Base-by-base conservation (phyloP, 1,140 invertebrate species). In the Carcinoscorpius rotundicauda region DNA sequence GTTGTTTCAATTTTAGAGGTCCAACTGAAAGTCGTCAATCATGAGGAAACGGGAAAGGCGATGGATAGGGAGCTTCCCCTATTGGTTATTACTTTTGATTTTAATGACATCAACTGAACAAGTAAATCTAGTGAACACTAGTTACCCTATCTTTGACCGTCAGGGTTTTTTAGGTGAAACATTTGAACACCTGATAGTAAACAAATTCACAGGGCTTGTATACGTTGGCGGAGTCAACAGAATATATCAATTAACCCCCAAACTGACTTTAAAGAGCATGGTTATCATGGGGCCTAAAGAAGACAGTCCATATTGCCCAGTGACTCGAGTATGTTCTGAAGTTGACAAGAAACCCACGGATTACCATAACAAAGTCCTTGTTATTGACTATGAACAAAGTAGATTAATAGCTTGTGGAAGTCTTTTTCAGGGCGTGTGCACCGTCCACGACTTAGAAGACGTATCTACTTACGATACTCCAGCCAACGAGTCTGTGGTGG, bases 301-400 rank as follows among this genome's bases (percentile, higher is more conserved):
- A 69, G 93, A 97, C 79, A 91, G 89, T 55, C 84, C 87, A 6
- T 85, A 91, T 64, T 98, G 94, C 78, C 91, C 91, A 57, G 89
- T 90, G 69, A 80, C 86, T 56, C 60, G 67, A 8, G 72, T 76
- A n/a, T 82, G 80, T 69, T 78, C 83, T 2, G 84, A 84, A 68
- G 83, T 83, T 55, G 80, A 85, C 64, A 83, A 82, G 66, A 84
- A 85, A 70, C 82, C 82, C 3, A 92, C 88, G 8, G 87, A 97
- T 78, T 97, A 95, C 78, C 86, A 90, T 68, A 98, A 97, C 80
- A 98, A 98, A 78, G 93, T 91, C 53, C 80, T 99, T 67, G 87
- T 97, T 53, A 93, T 98, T 69, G 92, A 98, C 79, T 91, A 95
- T 74, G 86, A 86, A 5, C 87, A 89, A 63, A 87, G 89, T 29